phyloP scores from a whole-genome alignment of 1,140 invertebrate genomes.

The Laupala kohalensis region DNA sequence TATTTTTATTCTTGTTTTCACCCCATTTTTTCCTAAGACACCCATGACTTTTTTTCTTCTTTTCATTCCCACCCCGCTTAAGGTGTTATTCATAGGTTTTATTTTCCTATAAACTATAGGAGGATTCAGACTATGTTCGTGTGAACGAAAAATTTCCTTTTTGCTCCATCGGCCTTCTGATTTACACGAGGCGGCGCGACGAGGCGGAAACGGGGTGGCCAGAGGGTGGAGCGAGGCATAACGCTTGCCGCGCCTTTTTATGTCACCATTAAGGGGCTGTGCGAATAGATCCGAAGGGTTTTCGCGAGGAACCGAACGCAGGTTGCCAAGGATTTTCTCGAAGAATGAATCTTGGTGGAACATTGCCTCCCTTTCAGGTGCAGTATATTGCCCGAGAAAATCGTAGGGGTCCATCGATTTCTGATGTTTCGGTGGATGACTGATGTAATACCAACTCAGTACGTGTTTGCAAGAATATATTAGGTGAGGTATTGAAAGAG shows the following conservation, averaged over 20 bases:
- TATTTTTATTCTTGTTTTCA: background rate
- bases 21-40: background rate
- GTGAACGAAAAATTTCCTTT: background rate
- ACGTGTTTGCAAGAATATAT: too few relatives aligned
- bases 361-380: background rate
- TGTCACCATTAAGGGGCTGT: background rate
- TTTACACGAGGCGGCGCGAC: background rate
- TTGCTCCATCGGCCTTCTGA: background rate
- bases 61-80: background rate
- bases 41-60: background rate
- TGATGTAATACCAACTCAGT: too few relatives aligned
- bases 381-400: background rate
- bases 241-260: background rate
- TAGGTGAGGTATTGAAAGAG: too few relatives aligned
- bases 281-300: too few relatives aligned
- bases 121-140: background rate
- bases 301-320: background rate
- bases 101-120: background rate
- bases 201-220: too few relatives aligned
- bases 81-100: background rate
- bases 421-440: too few relatives aligned
- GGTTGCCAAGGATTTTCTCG: background rate
- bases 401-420: background rate
- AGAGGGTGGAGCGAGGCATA: background rate
- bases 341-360: background rate